These are phyloP conservation scores for Apostichopus leukothele DNA, from an alignment of 53 echinoderm and acorn worm genomes.

Conservation along the genomic window DNA sequence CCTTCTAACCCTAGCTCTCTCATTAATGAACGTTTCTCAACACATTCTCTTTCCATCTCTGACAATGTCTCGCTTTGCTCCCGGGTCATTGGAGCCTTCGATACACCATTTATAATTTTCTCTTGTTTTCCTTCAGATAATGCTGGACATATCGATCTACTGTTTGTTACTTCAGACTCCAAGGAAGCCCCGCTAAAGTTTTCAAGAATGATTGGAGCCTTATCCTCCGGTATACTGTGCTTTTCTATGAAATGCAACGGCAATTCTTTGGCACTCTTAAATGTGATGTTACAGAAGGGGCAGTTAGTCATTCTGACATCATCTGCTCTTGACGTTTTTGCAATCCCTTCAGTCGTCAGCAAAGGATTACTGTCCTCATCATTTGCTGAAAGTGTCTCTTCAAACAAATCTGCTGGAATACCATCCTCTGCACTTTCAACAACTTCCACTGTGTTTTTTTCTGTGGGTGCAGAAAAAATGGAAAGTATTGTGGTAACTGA, in stretches of 20 bases:
- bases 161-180: background rate
- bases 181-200: background rate
- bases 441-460: background rate
- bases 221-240: conserved; percentile 45
- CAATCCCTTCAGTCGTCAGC: background rate
- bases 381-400: conserved; percentile 11
- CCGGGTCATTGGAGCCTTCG: background rate
- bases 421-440: conserved; percentile 33
- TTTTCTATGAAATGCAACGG: conserved; percentile 8
- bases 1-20: conserved; percentile 19
- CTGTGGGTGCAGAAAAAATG: background rate
- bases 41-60: background rate
- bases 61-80: background rate
- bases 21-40: conserved; percentile 16
- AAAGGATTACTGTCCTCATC: conserved; percentile 16
- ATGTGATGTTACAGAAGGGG: conserved; percentile 14
- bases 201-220: conserved; percentile 18
- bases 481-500: too few species aligned
- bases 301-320: background rate
- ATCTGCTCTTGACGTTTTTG: background rate
- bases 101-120: background rate
- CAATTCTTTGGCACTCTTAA: conserved; percentile 19
- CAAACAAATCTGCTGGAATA: conserved; percentile 39
- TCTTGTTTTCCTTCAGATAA: background rate
- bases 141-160: background rate